phyloP scores from a whole-genome alignment of 2,113 vertebrate genomes.

The Thinocorus orbignyianus region DNA sequence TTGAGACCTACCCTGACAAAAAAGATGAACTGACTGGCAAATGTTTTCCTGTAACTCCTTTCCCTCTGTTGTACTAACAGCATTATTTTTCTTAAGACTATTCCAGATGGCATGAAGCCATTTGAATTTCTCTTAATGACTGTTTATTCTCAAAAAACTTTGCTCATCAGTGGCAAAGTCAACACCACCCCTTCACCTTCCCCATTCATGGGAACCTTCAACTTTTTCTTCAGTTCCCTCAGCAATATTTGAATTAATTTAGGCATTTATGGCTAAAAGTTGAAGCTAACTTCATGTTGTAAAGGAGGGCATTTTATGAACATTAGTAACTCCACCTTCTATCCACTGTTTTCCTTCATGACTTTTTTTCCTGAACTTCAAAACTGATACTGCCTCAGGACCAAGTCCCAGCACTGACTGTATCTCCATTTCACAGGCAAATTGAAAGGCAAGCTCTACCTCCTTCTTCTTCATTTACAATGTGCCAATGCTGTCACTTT shows the following conservation, averaged over 20 bases:
- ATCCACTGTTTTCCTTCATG: background rate
- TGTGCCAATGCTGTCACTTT: background rate
- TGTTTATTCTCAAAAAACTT: background rate
- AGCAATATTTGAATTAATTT: background rate
- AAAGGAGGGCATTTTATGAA: background rate
- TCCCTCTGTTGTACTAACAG: background rate
- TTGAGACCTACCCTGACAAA: background rate
- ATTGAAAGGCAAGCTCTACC: background rate
- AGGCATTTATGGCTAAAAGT: background rate
- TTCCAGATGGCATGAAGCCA: background rate
- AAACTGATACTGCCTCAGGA: background rate
- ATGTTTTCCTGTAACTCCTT: background rate
- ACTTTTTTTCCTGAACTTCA: background rate
- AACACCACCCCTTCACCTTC: background rate
- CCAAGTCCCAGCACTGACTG: background rate
- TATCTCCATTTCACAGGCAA: background rate
- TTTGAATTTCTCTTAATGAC: background rate
- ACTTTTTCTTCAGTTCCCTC: background rate
- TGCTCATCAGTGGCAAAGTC: background rate
- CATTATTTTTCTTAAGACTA: background rate
- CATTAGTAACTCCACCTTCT: background rate
- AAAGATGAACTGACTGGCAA: background rate
- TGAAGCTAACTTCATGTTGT: background rate
- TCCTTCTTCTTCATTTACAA: background rate
- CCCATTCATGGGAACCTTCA: accelerated